Base-by-base conservation (phyloP, 2,888 invertebrate species). In the Odontocolon sp. region DNA sequence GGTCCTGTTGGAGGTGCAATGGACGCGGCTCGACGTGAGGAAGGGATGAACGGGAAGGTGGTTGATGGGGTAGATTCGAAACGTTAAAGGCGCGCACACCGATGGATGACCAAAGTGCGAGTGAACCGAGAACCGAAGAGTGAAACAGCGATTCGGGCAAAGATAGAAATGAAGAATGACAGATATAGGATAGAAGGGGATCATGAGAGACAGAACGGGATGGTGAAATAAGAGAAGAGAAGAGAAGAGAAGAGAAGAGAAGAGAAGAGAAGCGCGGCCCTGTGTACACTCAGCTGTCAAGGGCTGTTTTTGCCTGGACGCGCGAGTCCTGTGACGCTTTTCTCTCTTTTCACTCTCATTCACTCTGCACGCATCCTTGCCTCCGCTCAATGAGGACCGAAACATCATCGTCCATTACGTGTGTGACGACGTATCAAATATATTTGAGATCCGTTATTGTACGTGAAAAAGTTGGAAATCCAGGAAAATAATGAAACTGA, bases 251-350 rank as follows among this genome's bases (percentile, higher is more conserved):
- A 40, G 64, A 50, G 36, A 59, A 61, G 63, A 75, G 68, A 75
- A 73, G 73, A 74, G 67, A 69, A 77, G 66, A 79, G 75, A 77
- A 71, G 72, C 57, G 47, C 73, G 78, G 81, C 75, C 85, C 83
- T 89, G 82, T 89, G 89, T 89, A 89, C 89, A 89, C 89, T 88
- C 89, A 89, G 89, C 89, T 89, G 89, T 80, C 77, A 57, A 86
- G 83, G 85, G 83, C 86, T 84, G 87, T 88, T 88, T 89, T 87
- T 86, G 84, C 86, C 71, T 63, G 71, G 38, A 21, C 40, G 61
- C 9, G 33, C 36, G 40, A 47, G 47, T 76, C 45, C n/a, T n/a
- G n/a, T 73, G 21, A 26, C 50, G 33, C 59, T 47, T 26, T 26
- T 54, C 54, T 33, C 21, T 40, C 14, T 26, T 54, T 33, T 33